phyloP scores from a whole-genome alignment of 2,888 invertebrate species.

The Drosophila neonasuta region DNA sequence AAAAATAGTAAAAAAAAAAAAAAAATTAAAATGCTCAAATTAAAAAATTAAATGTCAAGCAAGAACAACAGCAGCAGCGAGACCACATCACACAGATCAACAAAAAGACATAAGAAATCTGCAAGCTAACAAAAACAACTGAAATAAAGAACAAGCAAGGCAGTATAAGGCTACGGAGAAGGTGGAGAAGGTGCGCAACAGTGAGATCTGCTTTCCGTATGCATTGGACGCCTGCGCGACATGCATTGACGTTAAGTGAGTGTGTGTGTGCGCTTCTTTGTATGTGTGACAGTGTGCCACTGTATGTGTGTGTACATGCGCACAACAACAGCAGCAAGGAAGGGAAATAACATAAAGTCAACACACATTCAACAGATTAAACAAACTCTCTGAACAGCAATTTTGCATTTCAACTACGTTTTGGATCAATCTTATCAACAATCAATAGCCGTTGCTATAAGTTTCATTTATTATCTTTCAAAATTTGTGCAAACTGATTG shows the following conservation, averaged over 20 bases:
- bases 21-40: constrained; percentile 65
- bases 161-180: constrained; percentile 1
- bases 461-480: constrained; percentile 51
- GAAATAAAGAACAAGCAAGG: constrained; percentile 23
- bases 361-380: constrained; percentile 33
- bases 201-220: constrained; percentile 44
- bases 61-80: constrained; percentile 36
- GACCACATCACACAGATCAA: constrained; percentile 41
- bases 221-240: constrained; percentile 72
- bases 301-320: constrained; percentile 18
- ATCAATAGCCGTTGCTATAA: constrained; percentile 50
- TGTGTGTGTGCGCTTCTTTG: constrained; percentile 34
- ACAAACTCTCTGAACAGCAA: constrained; percentile 23
- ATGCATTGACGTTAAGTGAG: constrained; percentile 63
- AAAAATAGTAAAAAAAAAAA: no score
- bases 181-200: constrained; percentile 7
- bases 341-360: constrained; percentile 1
- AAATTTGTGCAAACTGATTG: constrained; percentile 63
- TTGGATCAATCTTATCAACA: constrained; percentile 45
- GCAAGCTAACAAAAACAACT: constrained; percentile 47
- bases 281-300: constrained; percentile 15
- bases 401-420: constrained; percentile 44
- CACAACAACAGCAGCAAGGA: constrained; percentile 24
- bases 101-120: constrained; percentile 29
- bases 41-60: constrained; percentile 64